Evolutionary conservation across 2,797 vertebrate genomes (phyloP).

Genomic region (Rhyacichthys aspro): DNA sequence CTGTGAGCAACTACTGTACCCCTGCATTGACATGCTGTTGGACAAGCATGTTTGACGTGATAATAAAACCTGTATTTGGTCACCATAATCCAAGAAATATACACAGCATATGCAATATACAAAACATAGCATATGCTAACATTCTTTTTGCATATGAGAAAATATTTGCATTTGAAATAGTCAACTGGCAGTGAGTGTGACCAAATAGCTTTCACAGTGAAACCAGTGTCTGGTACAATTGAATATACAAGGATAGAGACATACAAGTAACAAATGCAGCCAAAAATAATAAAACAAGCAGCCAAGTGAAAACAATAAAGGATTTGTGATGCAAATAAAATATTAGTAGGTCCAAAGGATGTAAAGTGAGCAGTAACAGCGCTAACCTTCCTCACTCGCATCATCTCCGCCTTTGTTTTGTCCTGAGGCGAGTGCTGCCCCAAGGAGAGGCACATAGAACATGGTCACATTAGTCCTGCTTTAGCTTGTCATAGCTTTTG

Average conservation of each 20-base stretch:
- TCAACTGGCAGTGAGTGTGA: not conserved
- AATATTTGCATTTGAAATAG: not conserved
- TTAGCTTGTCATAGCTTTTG: not conserved
- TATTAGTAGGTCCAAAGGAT: not conserved
- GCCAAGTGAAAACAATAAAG: not conserved
- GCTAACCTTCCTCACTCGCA: conserved; percentile 98
- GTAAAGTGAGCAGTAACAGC: conserved; percentile 17
- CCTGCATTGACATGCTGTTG: no score
- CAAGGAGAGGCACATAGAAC: conserved; percentile 54
- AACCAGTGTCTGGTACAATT: conserved; percentile 20
- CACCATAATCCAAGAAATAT: not conserved
- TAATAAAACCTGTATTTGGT: not conserved
- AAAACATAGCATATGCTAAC: no score
- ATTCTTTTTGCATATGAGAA: no score
- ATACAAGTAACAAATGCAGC: conserved; percentile 20
- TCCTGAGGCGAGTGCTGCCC: conserved; percentile 86
- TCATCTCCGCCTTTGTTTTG: conserved; percentile 84
- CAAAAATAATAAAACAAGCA: conserved; percentile 27
- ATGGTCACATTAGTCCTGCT: conserved; percentile 24
- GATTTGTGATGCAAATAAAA: no score
- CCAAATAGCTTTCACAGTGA: not conserved
- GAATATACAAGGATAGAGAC: conserved; percentile 23
- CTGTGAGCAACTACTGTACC: no score
- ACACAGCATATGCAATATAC: no score
- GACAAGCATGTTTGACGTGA: no score